phyloP scores from a whole-genome alignment of 2,888 invertebrate genomes.

The Bombyx huttoni region DNA sequence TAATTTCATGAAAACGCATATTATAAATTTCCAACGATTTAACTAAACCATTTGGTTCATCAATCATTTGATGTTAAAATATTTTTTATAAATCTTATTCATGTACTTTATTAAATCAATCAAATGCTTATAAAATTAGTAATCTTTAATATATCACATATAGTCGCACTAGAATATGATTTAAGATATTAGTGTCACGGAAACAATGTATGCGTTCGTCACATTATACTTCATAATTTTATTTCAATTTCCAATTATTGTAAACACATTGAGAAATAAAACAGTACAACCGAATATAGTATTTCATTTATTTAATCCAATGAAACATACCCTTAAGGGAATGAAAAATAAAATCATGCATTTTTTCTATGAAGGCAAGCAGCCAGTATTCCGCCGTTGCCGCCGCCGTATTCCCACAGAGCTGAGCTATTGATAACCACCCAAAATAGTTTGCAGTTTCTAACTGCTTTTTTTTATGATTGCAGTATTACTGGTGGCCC shows the following conservation, averaged over 20 bases:
- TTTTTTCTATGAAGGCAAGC: no score
- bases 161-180: conserved; percentile 33
- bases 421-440: no score
- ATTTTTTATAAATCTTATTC: neutral
- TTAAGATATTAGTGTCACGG: conserved; percentile 39
- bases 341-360: no score
- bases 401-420: no score
- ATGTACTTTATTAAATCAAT: neutral
- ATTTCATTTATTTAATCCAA: conserved; percentile 14
- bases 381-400: no score
- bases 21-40: neutral
- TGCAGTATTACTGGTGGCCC: no score
- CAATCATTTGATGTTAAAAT: neutral
- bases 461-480: no score
- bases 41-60: neutral
- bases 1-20: neutral
- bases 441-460: no score
- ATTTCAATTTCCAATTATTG: conserved; percentile 41
- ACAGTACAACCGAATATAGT: conserved; percentile 32
- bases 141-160: conserved; percentile 38
- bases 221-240: conserved; percentile 42
- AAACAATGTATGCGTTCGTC: conserved; percentile 27
- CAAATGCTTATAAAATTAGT: conserved; percentile 10
- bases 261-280: conserved; percentile 51
- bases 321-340: neutral